phyloP scores from a whole-genome alignment of 2,888 invertebrate species.

The Pachliopta kotzebuea region DNA sequence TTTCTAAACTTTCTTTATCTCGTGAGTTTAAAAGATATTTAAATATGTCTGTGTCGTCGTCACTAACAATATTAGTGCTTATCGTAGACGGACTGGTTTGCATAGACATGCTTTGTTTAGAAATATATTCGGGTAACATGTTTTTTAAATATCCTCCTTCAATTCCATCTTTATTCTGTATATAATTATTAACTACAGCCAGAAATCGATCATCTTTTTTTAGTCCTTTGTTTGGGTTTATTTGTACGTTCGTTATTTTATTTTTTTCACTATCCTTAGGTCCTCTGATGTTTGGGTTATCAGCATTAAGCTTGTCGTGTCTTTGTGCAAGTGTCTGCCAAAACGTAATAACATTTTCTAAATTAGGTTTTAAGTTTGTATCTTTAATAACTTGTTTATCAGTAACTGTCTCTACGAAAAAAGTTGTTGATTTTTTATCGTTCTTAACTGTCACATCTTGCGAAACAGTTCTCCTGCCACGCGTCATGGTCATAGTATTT shows the following conservation, averaged over 20 bases:
- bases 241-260: constrained; percentile 12
- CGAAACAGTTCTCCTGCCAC: constrained; percentile 17
- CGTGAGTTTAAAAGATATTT: constrained; percentile 18
- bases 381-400: constrained; percentile 29
- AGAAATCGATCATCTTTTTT: constrained; percentile 2
- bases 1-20: constrained; percentile 18
- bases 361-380: constrained; percentile 33
- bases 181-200: constrained; percentile 23
- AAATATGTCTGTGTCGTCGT: constrained; percentile 27
- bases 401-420: constrained; percentile 1
- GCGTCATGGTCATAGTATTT: background rate
- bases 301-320: background rate
- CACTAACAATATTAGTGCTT: background rate
- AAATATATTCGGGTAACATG: constrained; percentile 40
- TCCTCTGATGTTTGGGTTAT: constrained; percentile 1
- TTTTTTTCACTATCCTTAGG: background rate
- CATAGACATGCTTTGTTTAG: constrained; percentile 29
- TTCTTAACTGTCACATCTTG: constrained; percentile 15
- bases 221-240: constrained; percentile 13
- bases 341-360: constrained; percentile 44
- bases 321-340: constrained; percentile 30
- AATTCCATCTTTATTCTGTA: constrained; percentile 22
- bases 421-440: constrained; percentile 26
- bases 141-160: constrained; percentile 41
- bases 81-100: constrained; percentile 1